Percentiles rank a stretch among this genome's conserved stretches.
These are phyloP conservation scores for Toxotes lorentzi DNA, from an alignment of 2,797 vertebrate species.

Conservation along the genomic window DNA sequence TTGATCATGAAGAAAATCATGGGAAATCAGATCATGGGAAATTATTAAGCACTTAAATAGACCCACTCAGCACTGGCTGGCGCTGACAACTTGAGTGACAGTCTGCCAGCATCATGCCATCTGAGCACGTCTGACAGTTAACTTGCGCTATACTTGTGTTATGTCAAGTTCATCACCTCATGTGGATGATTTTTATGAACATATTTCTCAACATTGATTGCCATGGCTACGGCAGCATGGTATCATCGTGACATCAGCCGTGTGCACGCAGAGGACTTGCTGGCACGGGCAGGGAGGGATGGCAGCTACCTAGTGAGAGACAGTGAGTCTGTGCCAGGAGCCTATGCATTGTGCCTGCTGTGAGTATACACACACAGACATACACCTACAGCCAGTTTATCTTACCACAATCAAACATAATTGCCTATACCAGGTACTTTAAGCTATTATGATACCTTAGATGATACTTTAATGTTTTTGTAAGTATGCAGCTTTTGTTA, in stretches of 20 bases:
- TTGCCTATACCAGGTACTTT: not conserved
- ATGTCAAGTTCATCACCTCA: constrained; percentile 52
- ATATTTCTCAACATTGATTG: constrained; percentile 42
- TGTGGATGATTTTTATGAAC: constrained; percentile 67
- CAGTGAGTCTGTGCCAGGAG: constrained; percentile 92
- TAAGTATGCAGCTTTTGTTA: not conserved
- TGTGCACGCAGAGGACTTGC: constrained; percentile 88
- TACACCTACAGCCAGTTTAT: not conserved
- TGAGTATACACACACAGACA: constrained; percentile 81
- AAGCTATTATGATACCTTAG: not conserved
- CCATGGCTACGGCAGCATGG: constrained; percentile 85
- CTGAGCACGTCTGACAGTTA: constrained; percentile 35
- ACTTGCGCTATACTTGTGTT: constrained; percentile 21
- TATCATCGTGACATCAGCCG: constrained; percentile 93
- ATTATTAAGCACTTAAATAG: constrained; percentile 27
- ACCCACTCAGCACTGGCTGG: constrained; percentile 20
- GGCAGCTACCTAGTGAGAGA: constrained; percentile 93
- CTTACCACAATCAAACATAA: not conserved
- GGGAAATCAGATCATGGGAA: constrained; percentile 66
- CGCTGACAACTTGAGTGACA: constrained; percentile 36
- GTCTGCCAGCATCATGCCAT: constrained; percentile 8
- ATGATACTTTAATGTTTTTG: not conserved
- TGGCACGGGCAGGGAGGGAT: constrained; percentile 89
- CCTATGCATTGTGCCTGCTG: constrained; percentile 92
- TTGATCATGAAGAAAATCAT: constrained; percentile 54